phyloP scores from a whole-genome alignment of 2,113 vertebrate species.

The Toxostoma redivivum region DNA sequence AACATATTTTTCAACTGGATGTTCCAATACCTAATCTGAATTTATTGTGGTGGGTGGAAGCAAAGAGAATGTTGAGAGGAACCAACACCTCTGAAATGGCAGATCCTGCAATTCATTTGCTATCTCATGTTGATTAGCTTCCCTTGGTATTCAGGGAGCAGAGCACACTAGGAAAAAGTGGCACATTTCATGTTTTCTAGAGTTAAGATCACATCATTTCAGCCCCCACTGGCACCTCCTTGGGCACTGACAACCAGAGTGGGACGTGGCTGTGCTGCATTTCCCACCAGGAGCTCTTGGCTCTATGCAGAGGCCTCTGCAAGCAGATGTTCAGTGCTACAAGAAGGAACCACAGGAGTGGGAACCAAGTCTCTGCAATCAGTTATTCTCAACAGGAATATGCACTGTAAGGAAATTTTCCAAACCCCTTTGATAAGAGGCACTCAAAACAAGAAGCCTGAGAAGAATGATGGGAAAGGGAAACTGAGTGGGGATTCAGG shows the following conservation, averaged over 20 bases:
- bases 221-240: constrained; percentile 38
- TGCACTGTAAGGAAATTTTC: not conserved
- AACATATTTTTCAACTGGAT: constrained; percentile 13
- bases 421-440: not conserved
- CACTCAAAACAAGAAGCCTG: not conserved
- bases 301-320: not conserved
- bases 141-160: constrained; percentile 19
- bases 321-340: not conserved
- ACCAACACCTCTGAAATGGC: constrained; percentile 6
- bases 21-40: constrained; percentile 43
- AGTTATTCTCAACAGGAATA: not conserved
- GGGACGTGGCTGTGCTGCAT: not conserved
- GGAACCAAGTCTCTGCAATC: not conserved
- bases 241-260: not conserved
- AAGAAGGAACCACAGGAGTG: not conserved
- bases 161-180: not conserved
- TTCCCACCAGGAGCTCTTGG: not conserved
- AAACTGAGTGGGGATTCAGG: not conserved
- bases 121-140: constrained; percentile 43
- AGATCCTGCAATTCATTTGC: constrained; percentile 11
- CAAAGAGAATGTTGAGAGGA: constrained; percentile 39
- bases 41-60: constrained; percentile 45
- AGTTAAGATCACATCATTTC: not conserved
- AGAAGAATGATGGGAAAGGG: not conserved
- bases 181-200: not conserved